Evolutionary conservation across 2,888 invertebrate genomes (phyloP).

Genomic region (Plebejus melissa): DNA sequence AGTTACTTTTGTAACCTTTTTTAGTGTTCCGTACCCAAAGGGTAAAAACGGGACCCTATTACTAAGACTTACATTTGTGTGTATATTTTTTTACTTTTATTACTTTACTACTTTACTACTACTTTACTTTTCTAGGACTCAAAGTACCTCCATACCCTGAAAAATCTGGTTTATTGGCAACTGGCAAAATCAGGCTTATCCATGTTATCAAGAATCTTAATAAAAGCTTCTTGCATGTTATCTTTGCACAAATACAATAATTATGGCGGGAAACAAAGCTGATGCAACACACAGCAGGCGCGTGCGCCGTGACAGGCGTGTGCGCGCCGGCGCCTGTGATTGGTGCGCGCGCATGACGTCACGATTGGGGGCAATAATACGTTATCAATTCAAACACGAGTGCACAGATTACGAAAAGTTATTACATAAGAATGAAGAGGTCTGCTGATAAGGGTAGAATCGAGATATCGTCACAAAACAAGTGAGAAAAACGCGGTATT

Average conservation of each 20-base stretch:
- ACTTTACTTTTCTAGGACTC: too few species aligned
- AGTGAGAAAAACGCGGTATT: background rate
- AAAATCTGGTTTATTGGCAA: too few species aligned
- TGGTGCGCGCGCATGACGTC: conserved; percentile 38
- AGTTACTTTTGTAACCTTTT: too few species aligned
- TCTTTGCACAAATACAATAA: background rate
- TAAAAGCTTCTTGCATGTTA: background rate
- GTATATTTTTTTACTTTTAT: too few species aligned
- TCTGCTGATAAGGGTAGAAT: background rate
- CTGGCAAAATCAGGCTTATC: background rate
- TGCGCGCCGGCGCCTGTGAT: conserved; percentile 35
- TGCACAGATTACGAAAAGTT: conserved; percentile 22
- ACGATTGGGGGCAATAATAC: conserved; percentile 28
- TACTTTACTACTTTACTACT: too few species aligned
- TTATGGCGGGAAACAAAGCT: conserved; percentile 4
- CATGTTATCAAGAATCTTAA: background rate
- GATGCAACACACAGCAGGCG: conserved; percentile 48
- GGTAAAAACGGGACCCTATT: too few species aligned
- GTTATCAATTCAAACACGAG: conserved; percentile 1
- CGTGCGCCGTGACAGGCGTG: conserved; percentile 53
- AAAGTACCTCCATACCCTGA: too few species aligned
- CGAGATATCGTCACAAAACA: background rate
- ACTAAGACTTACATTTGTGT: too few species aligned
- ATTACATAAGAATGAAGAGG: background rate
- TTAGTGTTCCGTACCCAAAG: too few species aligned